phyloP scores from a whole-genome alignment of 2,113 vertebrate genomes.

The Lutjanus erythropterus region DNA sequence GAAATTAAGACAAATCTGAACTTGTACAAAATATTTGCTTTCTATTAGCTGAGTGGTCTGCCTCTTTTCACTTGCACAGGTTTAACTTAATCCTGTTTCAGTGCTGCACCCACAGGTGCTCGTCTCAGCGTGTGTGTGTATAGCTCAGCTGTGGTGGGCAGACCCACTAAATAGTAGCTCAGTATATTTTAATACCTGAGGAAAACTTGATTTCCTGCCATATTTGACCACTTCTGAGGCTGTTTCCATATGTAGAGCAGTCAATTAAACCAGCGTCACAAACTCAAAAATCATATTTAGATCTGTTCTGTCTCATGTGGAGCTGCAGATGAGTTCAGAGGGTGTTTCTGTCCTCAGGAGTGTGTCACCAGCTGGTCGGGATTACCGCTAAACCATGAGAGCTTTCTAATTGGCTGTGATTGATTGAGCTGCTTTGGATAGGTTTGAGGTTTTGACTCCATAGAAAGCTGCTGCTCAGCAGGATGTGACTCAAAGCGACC shows the following conservation, averaged over 20 bases:
- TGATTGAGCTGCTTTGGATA: slow-evolving; percentile 70
- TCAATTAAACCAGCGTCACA: slow-evolving; percentile 27
- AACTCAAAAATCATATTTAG: slow-evolving; percentile 20
- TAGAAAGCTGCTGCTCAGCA: slow-evolving; percentile 22
- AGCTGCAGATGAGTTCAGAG: slow-evolving; percentile 36
- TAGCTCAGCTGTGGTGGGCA: background rate
- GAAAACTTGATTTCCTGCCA: slow-evolving; percentile 26
- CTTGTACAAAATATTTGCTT: slow-evolving; percentile 30
- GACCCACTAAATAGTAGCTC: slow-evolving; percentile 22
- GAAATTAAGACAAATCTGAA: slow-evolving; percentile 50
- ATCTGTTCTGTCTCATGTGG: slow-evolving; percentile 3
- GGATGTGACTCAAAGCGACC: slow-evolving; percentile 58
- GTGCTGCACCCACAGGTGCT: slow-evolving; percentile 28
- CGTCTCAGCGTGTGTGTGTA: background rate
- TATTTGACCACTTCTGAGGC: slow-evolving; percentile 35
- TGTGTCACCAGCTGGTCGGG: slow-evolving; percentile 62
- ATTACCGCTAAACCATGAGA: slow-evolving; percentile 61
- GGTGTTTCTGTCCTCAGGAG: slow-evolving; percentile 45
- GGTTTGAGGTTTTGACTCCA: slow-evolving; percentile 58
- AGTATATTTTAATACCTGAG: slow-evolving; percentile 37
- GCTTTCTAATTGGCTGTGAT: slow-evolving; percentile 75
- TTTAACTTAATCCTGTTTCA: slow-evolving; percentile 27
- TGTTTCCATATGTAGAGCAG: slow-evolving; percentile 4
- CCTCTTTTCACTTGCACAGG: slow-evolving; percentile 28
- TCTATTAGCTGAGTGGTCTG: slow-evolving; percentile 5